Conservation (phyloP, 64 coral and sea anemone genomes). For the Acropora yongei region DNA sequence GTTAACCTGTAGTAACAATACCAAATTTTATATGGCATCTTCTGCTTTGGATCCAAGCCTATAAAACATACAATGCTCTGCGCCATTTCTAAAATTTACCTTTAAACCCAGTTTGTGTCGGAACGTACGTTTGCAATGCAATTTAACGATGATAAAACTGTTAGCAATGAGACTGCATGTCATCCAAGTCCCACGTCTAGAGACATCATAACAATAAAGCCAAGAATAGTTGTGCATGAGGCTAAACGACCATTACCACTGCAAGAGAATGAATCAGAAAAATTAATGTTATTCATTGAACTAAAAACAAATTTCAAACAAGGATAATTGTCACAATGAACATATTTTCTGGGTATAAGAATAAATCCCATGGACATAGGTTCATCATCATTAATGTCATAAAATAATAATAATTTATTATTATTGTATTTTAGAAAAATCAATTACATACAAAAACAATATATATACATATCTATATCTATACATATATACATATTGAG, state of each 20-base stretch:
- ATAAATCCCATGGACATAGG: no score
- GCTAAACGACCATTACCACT: slow-evolving; percentile 97
- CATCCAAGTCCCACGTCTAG: slow-evolving; percentile 95
- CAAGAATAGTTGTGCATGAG: slow-evolving; percentile 94
- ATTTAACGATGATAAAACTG: not conserved
- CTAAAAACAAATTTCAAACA: no score
- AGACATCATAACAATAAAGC: slow-evolving; percentile 99
- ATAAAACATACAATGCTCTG: not conserved
- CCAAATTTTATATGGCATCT: no score
- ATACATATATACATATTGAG: no score
- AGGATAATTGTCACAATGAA: no score
- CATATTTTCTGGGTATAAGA: no score
- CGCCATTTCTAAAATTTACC: not conserved
- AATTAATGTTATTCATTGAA: not conserved
- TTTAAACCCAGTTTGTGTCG: no score
- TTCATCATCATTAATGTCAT: no score
- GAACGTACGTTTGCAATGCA: not conserved
- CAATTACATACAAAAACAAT: no score
- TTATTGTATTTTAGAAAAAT: no score
- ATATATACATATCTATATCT: no score
- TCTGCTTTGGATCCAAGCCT: not conserved
- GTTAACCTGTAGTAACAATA: not conserved
- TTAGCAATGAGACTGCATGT: not conserved
- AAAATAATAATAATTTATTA: no score
- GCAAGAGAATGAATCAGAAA: slow-evolving; percentile 39